A percentile compares a stretch with the other conserved stretches of the same genome.
phyloP scores from a whole-genome alignment of 2,888 invertebrate species.

The Apamea crenata region DNA sequence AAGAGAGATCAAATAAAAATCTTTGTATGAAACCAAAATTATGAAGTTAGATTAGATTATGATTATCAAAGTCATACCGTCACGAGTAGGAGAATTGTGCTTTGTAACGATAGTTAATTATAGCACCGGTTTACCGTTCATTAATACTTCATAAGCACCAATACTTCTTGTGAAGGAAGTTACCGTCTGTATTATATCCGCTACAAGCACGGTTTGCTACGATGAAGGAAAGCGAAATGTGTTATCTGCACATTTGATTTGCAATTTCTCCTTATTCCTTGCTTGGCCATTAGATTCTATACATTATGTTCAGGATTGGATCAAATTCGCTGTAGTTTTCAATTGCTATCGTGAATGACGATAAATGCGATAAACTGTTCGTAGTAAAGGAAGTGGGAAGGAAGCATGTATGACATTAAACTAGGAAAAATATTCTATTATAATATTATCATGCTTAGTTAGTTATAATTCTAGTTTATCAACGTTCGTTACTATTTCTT shows the following conservation, averaged over 20 bases:
- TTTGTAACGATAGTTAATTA: conserved; percentile 76
- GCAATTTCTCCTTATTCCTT: conserved; percentile 46
- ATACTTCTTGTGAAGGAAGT: conserved; percentile 66
- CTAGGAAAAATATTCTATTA: conserved; percentile 23
- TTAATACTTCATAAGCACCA: conserved; percentile 58
- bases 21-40: conserved; percentile 61
- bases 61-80: conserved; percentile 59
- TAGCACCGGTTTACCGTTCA: conserved; percentile 53
- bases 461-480: background rate
- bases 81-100: conserved; percentile 67
- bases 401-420: conserved; percentile 13
- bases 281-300: conserved; percentile 1
- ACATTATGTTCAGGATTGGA: background rate
- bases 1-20: conserved; percentile 61
- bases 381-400: conserved; percentile 24
- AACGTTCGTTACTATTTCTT: conserved; percentile 1
- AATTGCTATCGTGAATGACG: conserved; percentile 5
- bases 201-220: conserved; percentile 47
- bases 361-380: conserved; percentile 4
- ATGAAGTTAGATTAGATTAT: conserved; percentile 54
- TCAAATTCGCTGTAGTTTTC: background rate
- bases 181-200: conserved; percentile 69
- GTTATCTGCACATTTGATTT: conserved; percentile 54
- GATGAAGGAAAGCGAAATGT: conserved; percentile 57
- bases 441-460: background rate